Conservation (phyloP, 1,140 invertebrate genomes). For the Drosophila murphyi region DNA sequence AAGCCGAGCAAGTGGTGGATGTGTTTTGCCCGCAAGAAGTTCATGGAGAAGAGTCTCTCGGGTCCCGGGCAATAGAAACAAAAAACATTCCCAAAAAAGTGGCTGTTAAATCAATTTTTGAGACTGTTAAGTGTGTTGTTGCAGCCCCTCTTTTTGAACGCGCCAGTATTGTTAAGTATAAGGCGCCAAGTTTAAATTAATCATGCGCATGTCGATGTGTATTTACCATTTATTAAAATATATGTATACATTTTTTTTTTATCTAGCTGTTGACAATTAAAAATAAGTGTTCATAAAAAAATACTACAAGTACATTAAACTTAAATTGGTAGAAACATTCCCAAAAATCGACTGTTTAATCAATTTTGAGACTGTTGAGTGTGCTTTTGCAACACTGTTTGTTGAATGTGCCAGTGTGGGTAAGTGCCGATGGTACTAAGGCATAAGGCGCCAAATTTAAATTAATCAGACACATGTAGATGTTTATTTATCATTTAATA, state of each 20-base stretch:
- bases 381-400: slow-evolving; percentile 10
- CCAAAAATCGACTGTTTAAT: slow-evolving; percentile 18
- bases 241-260: slow-evolving; percentile 14
- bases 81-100: neutral
- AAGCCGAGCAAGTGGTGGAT: slow-evolving; percentile 99
- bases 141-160: slow-evolving; percentile 2
- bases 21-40: slow-evolving; percentile 99
- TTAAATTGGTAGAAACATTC: slow-evolving; percentile 14
- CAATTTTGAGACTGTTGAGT: slow-evolving; percentile 25
- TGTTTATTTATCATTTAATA: slow-evolving; percentile 62
- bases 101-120: slow-evolving; percentile 24
- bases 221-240: slow-evolving; percentile 70
- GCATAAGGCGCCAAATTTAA: slow-evolving; percentile 19
- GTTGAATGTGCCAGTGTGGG: slow-evolving; percentile 7
- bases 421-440: neutral
- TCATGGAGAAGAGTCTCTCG: slow-evolving; percentile 98
- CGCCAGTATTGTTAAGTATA: slow-evolving; percentile 4
- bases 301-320: too few species aligned
- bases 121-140: slow-evolving; percentile 23
- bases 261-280: slow-evolving; percentile 38
- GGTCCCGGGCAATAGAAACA: slow-evolving; percentile 60
- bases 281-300: neutral
- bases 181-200: slow-evolving; percentile 29
- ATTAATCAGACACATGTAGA: slow-evolving; percentile 14
- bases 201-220: slow-evolving; percentile 14